These are phyloP conservation scores for Paguma larvata DNA, from an alignment of 2,797 vertebrate genomes.

Conservation along the genomic window DNA sequence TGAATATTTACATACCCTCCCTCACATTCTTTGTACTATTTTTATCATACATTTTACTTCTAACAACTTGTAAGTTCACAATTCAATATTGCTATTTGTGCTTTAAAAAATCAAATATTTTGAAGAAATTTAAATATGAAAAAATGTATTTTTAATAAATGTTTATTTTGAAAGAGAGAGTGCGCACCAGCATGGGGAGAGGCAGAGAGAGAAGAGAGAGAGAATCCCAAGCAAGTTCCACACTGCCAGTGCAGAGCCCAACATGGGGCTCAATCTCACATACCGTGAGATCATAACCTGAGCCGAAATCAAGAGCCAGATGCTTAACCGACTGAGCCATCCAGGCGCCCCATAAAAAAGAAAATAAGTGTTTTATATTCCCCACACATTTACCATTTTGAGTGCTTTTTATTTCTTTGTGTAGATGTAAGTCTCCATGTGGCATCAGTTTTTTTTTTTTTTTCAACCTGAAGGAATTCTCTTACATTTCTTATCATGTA, in stretches of 20 bases:
- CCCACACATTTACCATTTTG: neutral
- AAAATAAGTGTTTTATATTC: neutral
- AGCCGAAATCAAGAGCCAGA: no score
- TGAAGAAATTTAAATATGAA: constrained; percentile 30
- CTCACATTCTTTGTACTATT: neutral
- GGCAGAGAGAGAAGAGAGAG: no score
- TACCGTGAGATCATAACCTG: no score
- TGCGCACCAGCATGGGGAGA: no score
- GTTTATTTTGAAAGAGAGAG: no score
- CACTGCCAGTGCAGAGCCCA: no score
- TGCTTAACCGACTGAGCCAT: no score
- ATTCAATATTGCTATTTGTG: neutral
- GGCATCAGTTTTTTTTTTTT: neutral
- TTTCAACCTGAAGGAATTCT: neutral
- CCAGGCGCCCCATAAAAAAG: no score
- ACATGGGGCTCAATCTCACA: no score
- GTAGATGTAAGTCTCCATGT: neutral
- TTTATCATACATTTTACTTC: neutral
- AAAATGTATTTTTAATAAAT: neutral
- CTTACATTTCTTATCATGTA: neutral
- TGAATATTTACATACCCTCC: neutral
- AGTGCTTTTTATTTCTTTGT: neutral
- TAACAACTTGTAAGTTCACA: neutral
- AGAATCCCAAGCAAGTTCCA: no score
- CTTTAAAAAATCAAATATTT: neutral